Base-by-base conservation (phyloP, 2,797 vertebrate genomes). In the Lates japonicus region DNA sequence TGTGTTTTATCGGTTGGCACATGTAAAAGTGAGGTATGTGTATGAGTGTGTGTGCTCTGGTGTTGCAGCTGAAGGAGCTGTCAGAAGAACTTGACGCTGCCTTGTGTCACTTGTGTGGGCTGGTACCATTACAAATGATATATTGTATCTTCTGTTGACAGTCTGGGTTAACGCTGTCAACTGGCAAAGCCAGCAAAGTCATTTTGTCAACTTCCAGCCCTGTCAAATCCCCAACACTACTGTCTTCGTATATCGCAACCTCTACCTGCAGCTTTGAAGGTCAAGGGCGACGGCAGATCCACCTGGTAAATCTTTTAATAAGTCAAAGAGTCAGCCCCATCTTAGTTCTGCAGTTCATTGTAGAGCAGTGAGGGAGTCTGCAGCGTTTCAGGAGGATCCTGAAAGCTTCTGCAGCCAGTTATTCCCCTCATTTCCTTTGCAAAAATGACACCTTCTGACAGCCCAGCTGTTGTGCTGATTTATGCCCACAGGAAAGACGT, bases 111-210 rank as follows among this genome's bases (percentile, higher is more conserved):
- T 84, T 65, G 83, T 76, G 89, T 65, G 75, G 87, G 78, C 63
- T 82, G 74, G 72, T 88, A 87, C n/a, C n/a, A 92, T 93, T 91
- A 87, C 83, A 90, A 88, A 88, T 82, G 76, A 92, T 87, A 89
- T 79, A n/a, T n/a, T 77, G 75, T 74, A 76, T 87, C n/a, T n/a
- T n/a, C 68, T n/a, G 65, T 42, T 91, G 89, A 90, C 88, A 88
- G 81, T 74, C 83, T 87, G 84, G n/a, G n/a, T 89, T 88, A 88
- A 82, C 69, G 65, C 81, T 74, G 85, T 87, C 79, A 66, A 65
- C 75, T 65, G 84, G 81, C 69, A 88, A 78, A 88, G 72, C 72
- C 78, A 52, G 71, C 76, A 70, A 85, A 87, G 90, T 77, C 10
- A 25, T 82, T n/a, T 88, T 83, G 80, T 90, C 77, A 64, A 70